These are phyloP conservation scores for Phrynocephalus vlangalii DNA, from an alignment of 2,797 vertebrate species.

Conservation along the genomic window DNA sequence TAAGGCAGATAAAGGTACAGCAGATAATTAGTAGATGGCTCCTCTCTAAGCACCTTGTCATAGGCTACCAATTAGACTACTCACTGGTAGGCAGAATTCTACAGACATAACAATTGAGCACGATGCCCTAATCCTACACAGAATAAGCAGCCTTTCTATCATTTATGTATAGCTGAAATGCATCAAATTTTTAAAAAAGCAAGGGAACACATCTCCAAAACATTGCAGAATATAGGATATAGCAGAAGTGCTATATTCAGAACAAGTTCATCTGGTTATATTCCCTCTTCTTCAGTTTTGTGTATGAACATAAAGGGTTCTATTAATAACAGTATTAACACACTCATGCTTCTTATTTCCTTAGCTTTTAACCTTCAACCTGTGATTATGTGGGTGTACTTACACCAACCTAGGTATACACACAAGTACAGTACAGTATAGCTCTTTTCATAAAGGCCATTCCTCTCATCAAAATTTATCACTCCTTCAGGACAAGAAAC, in stretches of 20 bases:
- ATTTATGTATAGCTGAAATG: neutral
- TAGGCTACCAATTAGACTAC: neutral
- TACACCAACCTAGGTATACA: neutral
- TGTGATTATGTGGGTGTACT: neutral
- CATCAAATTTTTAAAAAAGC: no score
- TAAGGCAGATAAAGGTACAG: neutral
- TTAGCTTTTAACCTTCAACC: slow-evolving; percentile 3
- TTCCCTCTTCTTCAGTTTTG: neutral
- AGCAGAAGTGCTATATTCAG: neutral
- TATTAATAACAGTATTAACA: neutral
- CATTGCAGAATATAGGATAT: neutral
- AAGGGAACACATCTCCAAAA: neutral
- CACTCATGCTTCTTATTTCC: neutral
- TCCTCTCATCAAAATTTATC: neutral
- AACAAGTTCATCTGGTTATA: neutral
- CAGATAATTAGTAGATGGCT: neutral
- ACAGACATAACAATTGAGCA: neutral
- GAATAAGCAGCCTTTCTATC: neutral
- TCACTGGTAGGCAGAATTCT: neutral
- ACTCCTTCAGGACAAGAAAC: neutral
- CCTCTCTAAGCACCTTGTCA: neutral
- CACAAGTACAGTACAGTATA: no score
- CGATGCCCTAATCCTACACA: neutral
- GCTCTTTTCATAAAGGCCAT: neutral
- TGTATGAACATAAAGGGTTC: neutral